phyloP scores from a whole-genome alignment of 2,113 vertebrate species.

The Copsychus sechellarum region DNA sequence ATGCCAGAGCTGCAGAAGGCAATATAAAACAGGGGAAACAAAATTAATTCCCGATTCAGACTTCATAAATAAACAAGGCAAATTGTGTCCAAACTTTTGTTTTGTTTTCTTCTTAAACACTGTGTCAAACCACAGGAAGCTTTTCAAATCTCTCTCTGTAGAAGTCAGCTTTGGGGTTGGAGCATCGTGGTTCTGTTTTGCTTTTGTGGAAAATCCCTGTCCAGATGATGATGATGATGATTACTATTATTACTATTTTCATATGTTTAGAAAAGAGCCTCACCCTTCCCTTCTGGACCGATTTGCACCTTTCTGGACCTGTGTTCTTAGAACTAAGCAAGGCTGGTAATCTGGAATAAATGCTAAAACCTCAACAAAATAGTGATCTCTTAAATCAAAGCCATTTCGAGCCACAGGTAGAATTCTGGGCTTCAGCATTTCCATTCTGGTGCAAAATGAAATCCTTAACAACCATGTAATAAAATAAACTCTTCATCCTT shows the following conservation, averaged over 20 bases:
- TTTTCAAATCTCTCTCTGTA: not conserved
- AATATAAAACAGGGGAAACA: not conserved
- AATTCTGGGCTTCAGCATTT: not conserved
- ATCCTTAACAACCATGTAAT: not conserved
- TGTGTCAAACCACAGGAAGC: constrained; percentile 18
- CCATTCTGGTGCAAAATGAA: not conserved
- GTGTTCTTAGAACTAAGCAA: not conserved
- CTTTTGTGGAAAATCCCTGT: not conserved
- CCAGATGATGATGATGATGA: not conserved
- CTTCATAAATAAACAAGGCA: constrained; percentile 29
- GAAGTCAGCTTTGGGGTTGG: not conserved
- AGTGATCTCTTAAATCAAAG: not conserved
- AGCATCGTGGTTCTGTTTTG: not conserved
- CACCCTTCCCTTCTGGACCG: not conserved
- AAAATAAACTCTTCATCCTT: not conserved
- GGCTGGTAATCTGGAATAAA: not conserved
- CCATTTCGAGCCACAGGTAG: not conserved
- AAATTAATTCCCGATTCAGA: constrained; percentile 23
- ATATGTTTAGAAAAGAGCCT: not conserved
- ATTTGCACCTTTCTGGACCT: not conserved
- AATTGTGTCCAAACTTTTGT: not conserved
- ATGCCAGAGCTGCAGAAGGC: not conserved
- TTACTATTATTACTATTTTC: not conserved
- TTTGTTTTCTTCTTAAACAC: constrained; percentile 19
- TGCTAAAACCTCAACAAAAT: not conserved